Percentiles rank a stretch among this genome's conserved stretches.
phyloP scores from a whole-genome alignment of 2,113 vertebrate species.

The Nesospiza acunhae region DNA sequence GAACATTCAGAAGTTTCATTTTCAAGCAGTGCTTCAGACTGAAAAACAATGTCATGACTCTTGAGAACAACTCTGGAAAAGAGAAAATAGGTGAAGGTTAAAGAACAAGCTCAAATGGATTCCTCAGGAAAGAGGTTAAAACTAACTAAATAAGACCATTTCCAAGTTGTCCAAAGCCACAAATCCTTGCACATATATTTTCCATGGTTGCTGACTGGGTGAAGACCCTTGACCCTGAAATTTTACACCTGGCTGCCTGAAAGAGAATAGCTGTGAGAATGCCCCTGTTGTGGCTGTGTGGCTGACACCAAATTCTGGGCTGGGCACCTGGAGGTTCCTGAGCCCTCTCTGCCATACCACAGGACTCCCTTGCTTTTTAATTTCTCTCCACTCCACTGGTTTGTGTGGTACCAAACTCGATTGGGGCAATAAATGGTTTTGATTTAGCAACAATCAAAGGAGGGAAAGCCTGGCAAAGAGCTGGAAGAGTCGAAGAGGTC shows the following conservation, averaged over 20 bases:
- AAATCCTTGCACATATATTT: not conserved
- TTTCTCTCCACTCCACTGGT: not conserved
- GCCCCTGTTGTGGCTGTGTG: fast-evolving
- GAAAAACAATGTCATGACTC: not conserved
- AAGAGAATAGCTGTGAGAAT: not conserved
- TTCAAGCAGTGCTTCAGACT: not conserved
- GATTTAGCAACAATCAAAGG: not conserved
- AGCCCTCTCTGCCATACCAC: not conserved
- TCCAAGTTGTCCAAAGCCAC: not conserved
- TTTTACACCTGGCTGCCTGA: not conserved
- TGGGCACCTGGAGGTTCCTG: fast-evolving
- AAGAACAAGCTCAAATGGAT: not conserved
- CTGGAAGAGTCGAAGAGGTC: not conserved
- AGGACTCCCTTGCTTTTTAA: not conserved
- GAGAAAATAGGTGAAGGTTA: not conserved
- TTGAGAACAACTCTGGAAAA: not conserved
- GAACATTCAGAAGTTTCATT: not conserved
- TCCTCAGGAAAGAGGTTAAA: not conserved
- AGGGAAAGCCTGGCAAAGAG: not conserved
- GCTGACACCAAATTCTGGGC: not conserved
- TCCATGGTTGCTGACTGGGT: not conserved
- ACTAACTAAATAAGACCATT: not conserved
- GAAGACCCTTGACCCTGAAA: not conserved
- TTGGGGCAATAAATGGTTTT: not conserved
- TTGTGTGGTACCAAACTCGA: not conserved